Conservation (phyloP, 2,888 invertebrate genomes). For the Sphaerophoria rueppellii region DNA sequence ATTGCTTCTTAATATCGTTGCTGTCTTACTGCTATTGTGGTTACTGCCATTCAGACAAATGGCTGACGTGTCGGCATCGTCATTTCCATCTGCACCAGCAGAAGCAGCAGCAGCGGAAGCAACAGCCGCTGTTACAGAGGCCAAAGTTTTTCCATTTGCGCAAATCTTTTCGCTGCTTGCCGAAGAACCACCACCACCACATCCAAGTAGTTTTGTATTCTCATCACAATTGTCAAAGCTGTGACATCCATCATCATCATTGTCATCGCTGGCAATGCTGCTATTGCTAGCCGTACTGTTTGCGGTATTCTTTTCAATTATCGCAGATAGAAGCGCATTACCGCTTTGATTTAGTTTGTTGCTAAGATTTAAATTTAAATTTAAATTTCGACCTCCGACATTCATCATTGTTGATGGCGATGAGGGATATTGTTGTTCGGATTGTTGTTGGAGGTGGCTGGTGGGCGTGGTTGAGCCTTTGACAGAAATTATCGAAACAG, state of each 20-base stretch:
- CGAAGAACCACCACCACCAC: not conserved
- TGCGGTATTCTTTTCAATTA: slow-evolving; percentile 74
- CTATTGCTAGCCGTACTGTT: slow-evolving; percentile 74
- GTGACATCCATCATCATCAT: slow-evolving; percentile 74
- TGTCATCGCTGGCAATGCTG: slow-evolving; percentile 74
- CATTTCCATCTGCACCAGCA: not conserved
- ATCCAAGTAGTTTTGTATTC: slow-evolving; percentile 77
- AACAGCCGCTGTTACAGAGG: slow-evolving; percentile 19
- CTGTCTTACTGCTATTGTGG: slow-evolving; percentile 74
- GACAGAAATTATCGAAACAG: slow-evolving; percentile 56
- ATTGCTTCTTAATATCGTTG: slow-evolving; percentile 48
- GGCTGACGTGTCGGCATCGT: slow-evolving; percentile 33
- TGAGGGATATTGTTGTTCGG: slow-evolving; percentile 12
- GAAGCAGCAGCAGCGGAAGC: slow-evolving; percentile 10
- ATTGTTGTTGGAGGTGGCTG: slow-evolving; percentile 9
- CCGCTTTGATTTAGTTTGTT: slow-evolving; percentile 68
- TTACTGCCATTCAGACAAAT: slow-evolving; percentile 75
- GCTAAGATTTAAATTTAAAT: slow-evolving; percentile 61
- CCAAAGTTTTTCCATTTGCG: slow-evolving; percentile 46
- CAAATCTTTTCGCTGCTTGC: slow-evolving; percentile 69
- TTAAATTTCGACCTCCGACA: slow-evolving; percentile 57
- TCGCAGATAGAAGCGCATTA: slow-evolving; percentile 65
- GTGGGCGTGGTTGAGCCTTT: slow-evolving; percentile 55
- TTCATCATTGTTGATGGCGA: slow-evolving; percentile 32
- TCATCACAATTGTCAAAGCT: slow-evolving; percentile 77